These are phyloP conservation scores for Drosophila jambulina DNA, from an alignment of 1,140 invertebrate genomes.

Conservation along the genomic window DNA sequence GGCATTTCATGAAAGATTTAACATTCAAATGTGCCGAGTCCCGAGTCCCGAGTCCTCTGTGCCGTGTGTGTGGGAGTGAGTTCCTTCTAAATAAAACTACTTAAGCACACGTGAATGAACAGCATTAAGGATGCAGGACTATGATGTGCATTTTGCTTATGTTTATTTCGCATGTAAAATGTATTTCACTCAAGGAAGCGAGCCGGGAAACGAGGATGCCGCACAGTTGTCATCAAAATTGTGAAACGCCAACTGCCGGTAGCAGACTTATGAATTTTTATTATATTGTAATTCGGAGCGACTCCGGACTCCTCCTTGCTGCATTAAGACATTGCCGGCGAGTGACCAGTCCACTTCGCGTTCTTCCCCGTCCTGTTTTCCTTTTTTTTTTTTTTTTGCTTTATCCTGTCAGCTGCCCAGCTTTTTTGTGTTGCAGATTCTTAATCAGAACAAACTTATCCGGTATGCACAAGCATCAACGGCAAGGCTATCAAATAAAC, in stretches of 20 bases:
- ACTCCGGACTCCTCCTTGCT: slow-evolving; percentile 8
- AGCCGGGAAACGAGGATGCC: slow-evolving; percentile 2
- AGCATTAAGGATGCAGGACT: slow-evolving; percentile 48
- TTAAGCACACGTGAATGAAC: slow-evolving; percentile 78
- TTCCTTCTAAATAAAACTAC: slow-evolving; percentile 77
- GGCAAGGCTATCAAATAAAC: slow-evolving; percentile 66
- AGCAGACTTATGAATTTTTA: slow-evolving; percentile 65
- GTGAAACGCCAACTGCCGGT: slow-evolving; percentile 40
- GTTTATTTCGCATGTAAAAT: slow-evolving; percentile 65
- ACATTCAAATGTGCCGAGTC: slow-evolving; percentile 79
- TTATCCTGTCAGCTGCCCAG: slow-evolving; percentile 11
- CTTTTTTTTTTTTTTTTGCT: slow-evolving; percentile 6
- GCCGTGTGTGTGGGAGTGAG: slow-evolving; percentile 5
- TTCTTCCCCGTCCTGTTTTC: slow-evolving; percentile 8
- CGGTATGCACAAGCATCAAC: slow-evolving; percentile 67
- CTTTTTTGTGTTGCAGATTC: slow-evolving; percentile 64
- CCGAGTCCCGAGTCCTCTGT: slow-evolving; percentile 2
- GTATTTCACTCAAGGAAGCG: slow-evolving; percentile 36
- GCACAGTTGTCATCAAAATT: slow-evolving; percentile 55
- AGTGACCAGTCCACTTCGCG: slow-evolving; percentile 40
- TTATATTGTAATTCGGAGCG: slow-evolving; percentile 37
- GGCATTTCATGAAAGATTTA: slow-evolving; percentile 82
- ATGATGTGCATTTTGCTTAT: slow-evolving; percentile 60
- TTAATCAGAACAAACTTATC: slow-evolving; percentile 78
- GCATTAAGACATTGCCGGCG: slow-evolving; percentile 21